Conservation (phyloP, 2,888 invertebrate genomes). For the Polia nebulosa region DNA sequence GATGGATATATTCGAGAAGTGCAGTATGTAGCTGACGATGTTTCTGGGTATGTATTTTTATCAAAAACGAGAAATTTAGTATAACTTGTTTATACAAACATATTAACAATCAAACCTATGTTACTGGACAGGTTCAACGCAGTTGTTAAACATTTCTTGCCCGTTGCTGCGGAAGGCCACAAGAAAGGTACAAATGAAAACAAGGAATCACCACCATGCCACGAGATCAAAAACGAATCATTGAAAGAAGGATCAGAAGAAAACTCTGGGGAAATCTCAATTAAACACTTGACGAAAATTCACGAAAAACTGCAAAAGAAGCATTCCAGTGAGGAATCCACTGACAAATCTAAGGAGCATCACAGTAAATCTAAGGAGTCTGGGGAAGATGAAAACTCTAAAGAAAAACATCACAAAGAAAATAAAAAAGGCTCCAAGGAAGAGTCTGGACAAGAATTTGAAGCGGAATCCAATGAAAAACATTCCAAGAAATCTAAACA, state of each 20-base stretch:
- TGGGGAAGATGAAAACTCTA: conserved; percentile 9
- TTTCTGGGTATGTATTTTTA: conserved; percentile 81
- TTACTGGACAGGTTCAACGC: conserved; percentile 81
- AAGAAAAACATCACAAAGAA: conserved; percentile 18
- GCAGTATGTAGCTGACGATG: conserved; percentile 89
- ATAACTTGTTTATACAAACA: no score
- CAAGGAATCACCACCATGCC: conserved; percentile 69
- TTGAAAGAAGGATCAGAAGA: conserved; percentile 63
- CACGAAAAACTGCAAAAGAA: conserved; percentile 24
- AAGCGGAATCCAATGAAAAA: not conserved
- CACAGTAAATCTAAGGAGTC: conserved; percentile 19
- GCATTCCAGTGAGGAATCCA: conserved; percentile 21
- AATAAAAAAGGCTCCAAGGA: conserved; percentile 24
- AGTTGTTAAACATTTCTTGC: conserved; percentile 82
- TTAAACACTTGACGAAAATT: conserved; percentile 1
- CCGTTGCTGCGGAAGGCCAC: conserved; percentile 62
- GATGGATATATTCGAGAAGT: conserved; percentile 90
- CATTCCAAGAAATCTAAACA: not conserved
- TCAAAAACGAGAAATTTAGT: no score
- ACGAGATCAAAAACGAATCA: conserved; percentile 76
- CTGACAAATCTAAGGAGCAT: conserved; percentile 2
- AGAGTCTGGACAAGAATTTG: conserved; percentile 30
- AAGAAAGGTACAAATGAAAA: conserved; percentile 51
- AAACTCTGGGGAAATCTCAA: conserved; percentile 1
- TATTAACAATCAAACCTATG: not conserved